Percentiles rank a stretch among this genome's conserved stretches.
Conservation (phyloP, 1,140 invertebrate genomes). For the Drosophila dunni region DNA sequence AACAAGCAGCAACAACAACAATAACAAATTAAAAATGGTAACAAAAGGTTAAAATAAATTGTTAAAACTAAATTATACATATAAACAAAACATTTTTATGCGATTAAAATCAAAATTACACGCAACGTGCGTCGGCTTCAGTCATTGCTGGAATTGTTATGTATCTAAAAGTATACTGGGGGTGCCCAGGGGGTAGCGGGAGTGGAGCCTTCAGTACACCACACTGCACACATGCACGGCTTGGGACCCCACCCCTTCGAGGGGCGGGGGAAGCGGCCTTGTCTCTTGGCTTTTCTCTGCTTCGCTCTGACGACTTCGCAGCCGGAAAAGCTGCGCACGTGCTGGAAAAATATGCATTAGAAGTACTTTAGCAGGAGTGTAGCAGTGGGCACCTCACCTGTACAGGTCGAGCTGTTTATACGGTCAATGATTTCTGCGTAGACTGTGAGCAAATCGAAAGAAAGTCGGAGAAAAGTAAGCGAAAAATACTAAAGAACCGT, state of each 20-base stretch:
- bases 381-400: constrained; percentile 22
- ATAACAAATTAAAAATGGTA: constrained; percentile 78
- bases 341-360: constrained; percentile 78
- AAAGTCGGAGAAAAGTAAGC: constrained; percentile 29
- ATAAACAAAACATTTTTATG: constrained; percentile 83
- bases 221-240: constrained; percentile 44
- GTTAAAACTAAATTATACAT: constrained; percentile 83
- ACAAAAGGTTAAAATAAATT: constrained; percentile 83
- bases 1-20: constrained; percentile 25
- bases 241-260: constrained; percentile 9
- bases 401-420: constrained; percentile 49
- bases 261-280: constrained; percentile 22
- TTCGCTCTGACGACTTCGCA: constrained; percentile 44
- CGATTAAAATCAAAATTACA: constrained; percentile 83
- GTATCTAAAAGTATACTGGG: background rate
- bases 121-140: constrained; percentile 76
- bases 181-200: background rate
- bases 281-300: constrained; percentile 19
- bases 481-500: constrained; percentile 32
- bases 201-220: constrained; percentile 20
- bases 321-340: constrained; percentile 80
- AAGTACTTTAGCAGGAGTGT: constrained; percentile 34
- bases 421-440: constrained; percentile 48
- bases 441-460: constrained; percentile 31
- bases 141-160: constrained; percentile 13